Evolutionary conservation across 1,140 invertebrate genomes (phyloP), one percentile per base, ranked within the genome.

Genomic region (Antheraea mylitta): DNA sequence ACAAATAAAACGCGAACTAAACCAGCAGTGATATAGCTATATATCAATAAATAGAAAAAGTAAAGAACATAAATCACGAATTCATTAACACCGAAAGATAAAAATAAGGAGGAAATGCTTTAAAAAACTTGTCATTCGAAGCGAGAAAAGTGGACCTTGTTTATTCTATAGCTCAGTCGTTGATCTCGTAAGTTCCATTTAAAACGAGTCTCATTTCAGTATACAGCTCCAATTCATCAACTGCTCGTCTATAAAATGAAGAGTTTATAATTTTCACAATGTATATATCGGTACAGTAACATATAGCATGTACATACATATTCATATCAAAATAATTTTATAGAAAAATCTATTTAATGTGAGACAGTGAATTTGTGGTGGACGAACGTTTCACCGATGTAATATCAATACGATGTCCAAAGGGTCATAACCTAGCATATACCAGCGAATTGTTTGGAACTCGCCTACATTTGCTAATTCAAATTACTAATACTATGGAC

Each of bases 121-220:
- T 53, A 13, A 53, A 53, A 62, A 69, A 63, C 59, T 72, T 70
- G 71, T 72, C 74, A 75, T 72, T 68, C 7, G 64, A 59, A 58
- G 19, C 19, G 42, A 53, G 16, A 16, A 53, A 13, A 53, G 69
- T 63, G 45, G 62, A 64, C 66, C 38, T 53, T 72, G 70, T 77
- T 77, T 77, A 74, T 70, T n/a, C n/a, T 72, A 53, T 16, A 16
- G 67, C 64, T 62, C 65, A 62, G 38, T 67, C 66, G 62, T 58
- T 68, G 60, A 58, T 70, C 62, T 72, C 71, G 75, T 72, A 74
- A 77, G 72, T 71, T 72, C 64, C 71, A 68, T 74, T 77, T 72
- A 77, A 77, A 72, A 72, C 61, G 70, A 68, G 64, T 67, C 70
- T 72, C 72, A 74, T 77, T 74, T 70, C 71, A 74, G 74, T 77